A percentile compares a stretch with the other conserved stretches of the same genome.
These are phyloP conservation scores for Ranitomeya variabilis DNA, from an alignment of 2,113 vertebrate genomes.

Conservation along the genomic window DNA sequence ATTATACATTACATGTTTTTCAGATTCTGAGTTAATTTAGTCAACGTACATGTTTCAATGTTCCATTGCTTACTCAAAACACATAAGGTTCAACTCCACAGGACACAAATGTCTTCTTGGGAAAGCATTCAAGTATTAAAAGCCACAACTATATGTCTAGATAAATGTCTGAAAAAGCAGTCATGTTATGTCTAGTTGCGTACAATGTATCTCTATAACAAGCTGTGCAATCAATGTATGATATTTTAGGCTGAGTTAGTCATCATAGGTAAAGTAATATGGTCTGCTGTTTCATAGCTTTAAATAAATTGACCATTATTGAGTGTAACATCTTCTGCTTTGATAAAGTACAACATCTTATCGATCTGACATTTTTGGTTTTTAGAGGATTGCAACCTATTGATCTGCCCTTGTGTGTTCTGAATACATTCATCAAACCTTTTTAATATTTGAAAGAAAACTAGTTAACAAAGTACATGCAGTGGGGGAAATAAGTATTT, in stretches of 20 bases:
- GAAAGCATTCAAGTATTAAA: background rate
- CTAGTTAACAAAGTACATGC: background rate
- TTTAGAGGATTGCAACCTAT: constrained; percentile 32
- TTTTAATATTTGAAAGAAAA: background rate
- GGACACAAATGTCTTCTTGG: background rate
- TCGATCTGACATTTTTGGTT: constrained; percentile 35
- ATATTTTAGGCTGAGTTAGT: background rate
- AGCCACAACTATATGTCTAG: background rate
- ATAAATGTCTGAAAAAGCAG: background rate
- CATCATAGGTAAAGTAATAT: background rate
- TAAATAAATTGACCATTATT: constrained; percentile 32
- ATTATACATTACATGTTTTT: background rate
- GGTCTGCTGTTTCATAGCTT: constrained; percentile 5
- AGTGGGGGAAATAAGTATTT: too few relatives aligned
- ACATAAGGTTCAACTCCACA: background rate
- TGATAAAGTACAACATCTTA: constrained; percentile 9
- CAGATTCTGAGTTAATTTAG: background rate
- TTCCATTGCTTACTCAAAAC: background rate
- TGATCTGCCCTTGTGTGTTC: constrained; percentile 18
- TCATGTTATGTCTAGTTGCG: background rate
- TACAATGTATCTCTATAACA: background rate
- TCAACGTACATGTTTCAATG: background rate
- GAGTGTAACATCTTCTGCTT: background rate
- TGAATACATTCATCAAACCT: constrained; percentile 19
- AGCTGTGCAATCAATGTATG: background rate